Evolutionary conservation across 1,140 invertebrate species (phyloP), one percentile per base, ranked within the genome.

Genomic region (Tyrophagus putrescentiae): DNA sequence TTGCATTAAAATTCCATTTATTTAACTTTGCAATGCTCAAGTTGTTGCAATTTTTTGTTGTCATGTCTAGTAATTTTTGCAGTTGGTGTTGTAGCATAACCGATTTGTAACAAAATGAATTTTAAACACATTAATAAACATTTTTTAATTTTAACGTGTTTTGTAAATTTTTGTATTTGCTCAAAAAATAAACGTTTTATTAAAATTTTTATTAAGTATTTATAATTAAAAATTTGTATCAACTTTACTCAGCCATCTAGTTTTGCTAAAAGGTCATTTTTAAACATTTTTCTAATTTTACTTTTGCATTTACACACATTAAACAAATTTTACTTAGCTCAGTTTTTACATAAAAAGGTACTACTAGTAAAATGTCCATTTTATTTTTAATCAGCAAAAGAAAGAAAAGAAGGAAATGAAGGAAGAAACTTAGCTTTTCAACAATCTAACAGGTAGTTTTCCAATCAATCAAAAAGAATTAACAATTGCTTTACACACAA

Each of bases 201-300:
- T 54, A 16, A 4, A 53, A 54, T 34, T 11, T 44, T 44, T 58
- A 29, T 27, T 23, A 59, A 53, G 11, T 34, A 44, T 59, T 33
- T 1, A 6, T 1, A 44, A 39, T 13, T 39, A 13, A 39, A 13
- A 13, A 39, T 39, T 39, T 39, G n/a, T 39, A 39, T 39, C n/a
- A 39, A 13, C 13, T n/a, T 39, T 13, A n/a, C n/a, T 39, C 13
- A 39, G n/a, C n/a, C n/a, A 39, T 13, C n/a, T 39, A 39, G n/a
- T 39, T 13, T 39, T 39, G n/a, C n/a, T 39, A 39, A 13, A 39
- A 39, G n/a, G 36, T 39, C 13, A 39, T 13, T 39, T 39, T 39
- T 39, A 13, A 39, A 39, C 13, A 39, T 39, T 13, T 39, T 39
- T 39, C n/a, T n/a, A n/a, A 13, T 39, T 13, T 39, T 39, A n/a